Evolutionary conservation across 2,113 vertebrate genomes (phyloP), one percentile per base, ranked within the genome.

Genomic region (Cervus canadensis): DNA sequence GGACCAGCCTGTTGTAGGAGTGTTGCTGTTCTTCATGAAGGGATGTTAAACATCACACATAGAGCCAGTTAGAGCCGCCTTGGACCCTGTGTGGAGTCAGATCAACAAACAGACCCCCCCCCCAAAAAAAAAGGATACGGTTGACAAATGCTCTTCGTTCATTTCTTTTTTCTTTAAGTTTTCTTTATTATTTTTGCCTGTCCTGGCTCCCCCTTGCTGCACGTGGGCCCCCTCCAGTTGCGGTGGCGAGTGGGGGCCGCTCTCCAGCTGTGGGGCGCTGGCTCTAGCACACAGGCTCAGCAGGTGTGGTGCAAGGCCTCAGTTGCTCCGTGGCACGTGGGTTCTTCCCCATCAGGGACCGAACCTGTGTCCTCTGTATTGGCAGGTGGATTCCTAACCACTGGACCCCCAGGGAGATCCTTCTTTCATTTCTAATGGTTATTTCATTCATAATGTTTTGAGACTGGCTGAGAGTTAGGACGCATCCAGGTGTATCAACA

Each of bases 41-140:
- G 50, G 79, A n/a, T 90, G 96, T 67, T 67, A 45, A 89, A 45
- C 43, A 7, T 67, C 25, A 67, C 19, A 6, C 5, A 1, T 23
- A n/a, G 57, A 84, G 71, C 62, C 84, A 71, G 23, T 19, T 87
- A 40, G 6, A 50, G 40, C 25, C 11, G 1, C 23, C 8, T 3
- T 76, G 62, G 62, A 82, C 71, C 43, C 13, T 78, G 79, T 86
- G 30, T 67, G 89, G 40, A 95, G n/a, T 71, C 62, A 88, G 87
- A 54, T 54, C 15, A 89, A 19, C n/a, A 52, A 43, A 62, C 43
- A 86, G 21, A 52, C 5, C 2, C 2, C 19, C 23, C 10, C 2
- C 19, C 0, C 30, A 5, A 40, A 40, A 40, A 40, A 36, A 36
- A 67, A 33, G 28, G 23, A 2, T 43, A 48, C 56, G n/a, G 11